These are phyloP conservation scores for Allophyes oxyacanthae DNA, from an alignment of 2,888 invertebrate species.

Conservation along the genomic window DNA sequence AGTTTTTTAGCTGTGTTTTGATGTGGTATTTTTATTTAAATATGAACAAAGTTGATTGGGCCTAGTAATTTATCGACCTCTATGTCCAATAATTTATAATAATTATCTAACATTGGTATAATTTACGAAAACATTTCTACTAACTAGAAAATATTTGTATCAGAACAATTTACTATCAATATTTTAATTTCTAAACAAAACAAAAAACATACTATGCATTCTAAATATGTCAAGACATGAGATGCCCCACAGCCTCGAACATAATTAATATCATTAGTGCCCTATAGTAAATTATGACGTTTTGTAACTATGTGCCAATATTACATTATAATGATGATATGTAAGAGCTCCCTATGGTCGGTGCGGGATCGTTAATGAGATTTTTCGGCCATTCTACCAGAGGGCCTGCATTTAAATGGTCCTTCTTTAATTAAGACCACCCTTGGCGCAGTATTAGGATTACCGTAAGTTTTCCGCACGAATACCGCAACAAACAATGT, in stretches of 20 bases:
- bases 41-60: conserved; percentile 28
- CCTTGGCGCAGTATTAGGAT: too few species aligned
- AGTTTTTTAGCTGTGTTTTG: conserved; percentile 35
- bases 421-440: too few species aligned
- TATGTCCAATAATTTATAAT: conserved; percentile 27
- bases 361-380: too few species aligned
- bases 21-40: conserved; percentile 33
- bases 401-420: too few species aligned
- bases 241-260: conserved; percentile 13
- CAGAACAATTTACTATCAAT: too few species aligned
- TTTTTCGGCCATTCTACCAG: too few species aligned
- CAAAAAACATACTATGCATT: conserved; percentile 9
- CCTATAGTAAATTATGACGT: conserved; percentile 37
- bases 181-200: background rate
- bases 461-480: too few species aligned
- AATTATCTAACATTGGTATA: conserved; percentile 13
- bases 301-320: conserved; percentile 51
- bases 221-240: conserved; percentile 29
- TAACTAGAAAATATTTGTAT: too few species aligned
- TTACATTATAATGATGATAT: conserved; percentile 20
- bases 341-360: too few species aligned
- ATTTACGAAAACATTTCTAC: too few species aligned
- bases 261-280: conserved; percentile 47
- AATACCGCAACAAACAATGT: too few species aligned
- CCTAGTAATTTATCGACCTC: conserved; percentile 34